Percentiles rank a stretch among this genome's conserved stretches.
Evolutionary conservation across 2,888 invertebrate species (phyloP).

Genomic region (Rhodophaea formosa): DNA sequence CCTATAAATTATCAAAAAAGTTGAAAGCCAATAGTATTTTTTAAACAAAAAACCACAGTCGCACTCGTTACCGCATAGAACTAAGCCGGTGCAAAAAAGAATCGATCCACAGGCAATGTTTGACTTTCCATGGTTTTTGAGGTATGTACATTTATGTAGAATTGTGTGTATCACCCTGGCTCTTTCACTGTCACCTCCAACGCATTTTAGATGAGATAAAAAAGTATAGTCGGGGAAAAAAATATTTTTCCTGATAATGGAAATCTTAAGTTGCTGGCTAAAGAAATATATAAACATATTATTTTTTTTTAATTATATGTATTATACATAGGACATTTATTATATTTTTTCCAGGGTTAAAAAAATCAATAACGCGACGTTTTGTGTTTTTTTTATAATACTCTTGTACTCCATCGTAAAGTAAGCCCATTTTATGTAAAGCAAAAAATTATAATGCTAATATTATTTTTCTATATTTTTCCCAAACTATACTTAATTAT

Average conservation of each 20-base stretch:
- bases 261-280: too few species aligned
- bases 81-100: conserved; percentile 28
- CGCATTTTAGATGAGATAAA: not conserved
- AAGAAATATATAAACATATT: too few species aligned
- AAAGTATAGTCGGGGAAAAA: not conserved
- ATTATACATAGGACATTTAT: too few species aligned
- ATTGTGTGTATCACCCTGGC: conserved; percentile 35
- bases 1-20: not conserved
- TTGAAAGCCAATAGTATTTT: not conserved
- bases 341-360: too few species aligned
- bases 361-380: too few species aligned
- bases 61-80: conserved; percentile 33
- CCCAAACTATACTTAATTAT: not conserved
- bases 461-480: not conserved
- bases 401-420: too few species aligned
- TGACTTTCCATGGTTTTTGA: conserved; percentile 25
- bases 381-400: too few species aligned
- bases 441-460: too few species aligned
- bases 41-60: conserved; percentile 32
- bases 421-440: too few species aligned
- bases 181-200: not conserved
- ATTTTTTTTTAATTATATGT: too few species aligned
- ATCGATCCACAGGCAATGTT: conserved; percentile 22
- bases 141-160: conserved; percentile 45
- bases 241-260: not conserved